Evolutionary conservation across 2,888 invertebrate genomes (phyloP).

Genomic region (Geophilus truncorum): DNA sequence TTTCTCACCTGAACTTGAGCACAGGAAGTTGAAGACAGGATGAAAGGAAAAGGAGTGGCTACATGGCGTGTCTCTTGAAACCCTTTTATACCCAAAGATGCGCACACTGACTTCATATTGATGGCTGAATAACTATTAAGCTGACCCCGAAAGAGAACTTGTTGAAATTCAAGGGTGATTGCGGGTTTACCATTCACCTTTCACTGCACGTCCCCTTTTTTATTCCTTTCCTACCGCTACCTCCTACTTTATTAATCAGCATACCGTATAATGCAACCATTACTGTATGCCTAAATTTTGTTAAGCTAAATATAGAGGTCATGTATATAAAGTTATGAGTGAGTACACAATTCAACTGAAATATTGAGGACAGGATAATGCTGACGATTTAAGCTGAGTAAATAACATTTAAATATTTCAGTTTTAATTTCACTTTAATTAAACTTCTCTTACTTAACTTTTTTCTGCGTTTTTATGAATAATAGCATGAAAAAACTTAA

Average conservation of each 20-base stretch:
- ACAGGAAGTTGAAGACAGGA: background rate
- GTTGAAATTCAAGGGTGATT: background rate
- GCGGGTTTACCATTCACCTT: background rate
- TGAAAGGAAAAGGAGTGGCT: background rate
- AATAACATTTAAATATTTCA: background rate
- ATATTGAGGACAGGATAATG: background rate
- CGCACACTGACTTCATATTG: background rate
- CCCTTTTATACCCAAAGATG: background rate
- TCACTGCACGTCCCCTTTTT: conserved; percentile 5
- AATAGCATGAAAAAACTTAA: background rate
- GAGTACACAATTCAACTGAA: background rate
- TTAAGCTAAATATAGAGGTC: background rate
- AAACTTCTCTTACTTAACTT: background rate
- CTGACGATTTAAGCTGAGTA: background rate
- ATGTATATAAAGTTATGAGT: background rate
- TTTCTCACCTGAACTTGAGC: background rate
- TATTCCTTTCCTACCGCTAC: background rate
- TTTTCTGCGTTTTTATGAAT: background rate
- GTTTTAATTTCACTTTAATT: background rate
- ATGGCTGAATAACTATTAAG: background rate
- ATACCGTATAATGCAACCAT: background rate
- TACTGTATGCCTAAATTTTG: background rate
- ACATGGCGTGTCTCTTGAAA: background rate
- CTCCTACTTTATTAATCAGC: background rate
- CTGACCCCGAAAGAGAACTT: background rate